phyloP scores from a whole-genome alignment of 1,140 invertebrate genomes.

The Coenobita brevimanus region DNA sequence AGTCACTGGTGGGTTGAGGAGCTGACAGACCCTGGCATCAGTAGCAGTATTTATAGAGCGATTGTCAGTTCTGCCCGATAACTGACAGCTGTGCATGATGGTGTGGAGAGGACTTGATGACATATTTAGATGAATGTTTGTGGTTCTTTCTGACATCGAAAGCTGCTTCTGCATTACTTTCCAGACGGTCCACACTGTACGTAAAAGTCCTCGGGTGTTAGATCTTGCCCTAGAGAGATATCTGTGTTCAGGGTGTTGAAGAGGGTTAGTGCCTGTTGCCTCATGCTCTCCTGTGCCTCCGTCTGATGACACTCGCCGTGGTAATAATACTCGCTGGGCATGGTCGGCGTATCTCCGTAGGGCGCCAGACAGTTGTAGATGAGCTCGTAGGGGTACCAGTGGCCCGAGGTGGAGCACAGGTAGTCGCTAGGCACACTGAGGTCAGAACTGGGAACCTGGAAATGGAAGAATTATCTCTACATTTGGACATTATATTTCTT shows the following conservation, averaged over 20 bases:
- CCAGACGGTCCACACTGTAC: not conserved
- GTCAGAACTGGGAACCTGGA: not conserved
- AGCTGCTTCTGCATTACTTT: no score
- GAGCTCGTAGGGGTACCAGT: conserved; percentile 19
- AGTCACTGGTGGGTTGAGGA: no score
- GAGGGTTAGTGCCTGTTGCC: conserved; percentile 5
- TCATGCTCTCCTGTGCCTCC: not conserved
- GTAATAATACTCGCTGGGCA: not conserved
- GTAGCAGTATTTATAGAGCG: no score
- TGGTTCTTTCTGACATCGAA: no score
- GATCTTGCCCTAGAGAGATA: not conserved
- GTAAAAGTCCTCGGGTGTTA: not conserved
- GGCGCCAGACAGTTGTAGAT: conserved; percentile 5
- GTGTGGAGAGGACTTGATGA: no score
- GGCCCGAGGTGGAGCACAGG: conserved; percentile 13
- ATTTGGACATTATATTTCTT: no score
- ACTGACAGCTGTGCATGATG: no score
- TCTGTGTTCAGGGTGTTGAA: conserved; percentile 9
- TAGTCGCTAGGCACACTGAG: conserved; percentile 9
- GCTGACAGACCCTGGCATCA: no score
- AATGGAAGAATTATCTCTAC: no score
- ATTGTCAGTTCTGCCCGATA: no score
- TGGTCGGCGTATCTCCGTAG: not conserved
- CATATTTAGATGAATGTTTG: no score
- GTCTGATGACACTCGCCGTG: not conserved